Evolutionary conservation across 2,888 invertebrate species (phyloP).

Genomic region (Acrobasis repandana): DNA sequence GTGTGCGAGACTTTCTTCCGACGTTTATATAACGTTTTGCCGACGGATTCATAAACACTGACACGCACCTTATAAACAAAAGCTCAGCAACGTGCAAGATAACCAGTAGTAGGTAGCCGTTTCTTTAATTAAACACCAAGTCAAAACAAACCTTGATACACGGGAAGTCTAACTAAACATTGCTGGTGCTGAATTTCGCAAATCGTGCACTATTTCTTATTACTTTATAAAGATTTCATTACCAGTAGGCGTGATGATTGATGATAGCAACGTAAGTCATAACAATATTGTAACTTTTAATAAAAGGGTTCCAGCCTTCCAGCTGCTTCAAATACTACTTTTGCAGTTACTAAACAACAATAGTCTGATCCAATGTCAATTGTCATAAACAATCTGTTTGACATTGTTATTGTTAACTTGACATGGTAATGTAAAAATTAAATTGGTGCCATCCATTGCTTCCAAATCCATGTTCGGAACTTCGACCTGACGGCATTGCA

Average conservation of each 20-base stretch:
- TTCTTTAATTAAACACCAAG: conserved; percentile 5
- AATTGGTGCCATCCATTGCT: background rate
- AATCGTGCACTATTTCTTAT: conserved; percentile 1
- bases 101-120: conserved; percentile 24
- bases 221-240: background rate
- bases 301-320: too few species aligned
- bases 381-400: background rate
- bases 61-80: conserved; percentile 49
- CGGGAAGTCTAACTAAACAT: conserved; percentile 18
- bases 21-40: conserved; percentile 45
- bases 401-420: background rate
- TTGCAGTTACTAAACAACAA: background rate
- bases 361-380: background rate
- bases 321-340: background rate
- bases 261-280: background rate
- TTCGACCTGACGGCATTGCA: conserved; percentile 14
- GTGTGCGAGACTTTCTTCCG: conserved; percentile 52
- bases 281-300: too few species aligned
- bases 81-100: conserved; percentile 39
- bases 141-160: conserved; percentile 19
- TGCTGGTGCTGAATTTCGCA: conserved; percentile 9
- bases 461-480: background rate
- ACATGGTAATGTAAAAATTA: background rate
- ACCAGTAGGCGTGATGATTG: background rate
- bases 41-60: conserved; percentile 50